Evolutionary conservation across 1,140 invertebrate genomes (phyloP), one percentile per base, ranked within the genome.

Genomic region (Orchesella cincta): DNA sequence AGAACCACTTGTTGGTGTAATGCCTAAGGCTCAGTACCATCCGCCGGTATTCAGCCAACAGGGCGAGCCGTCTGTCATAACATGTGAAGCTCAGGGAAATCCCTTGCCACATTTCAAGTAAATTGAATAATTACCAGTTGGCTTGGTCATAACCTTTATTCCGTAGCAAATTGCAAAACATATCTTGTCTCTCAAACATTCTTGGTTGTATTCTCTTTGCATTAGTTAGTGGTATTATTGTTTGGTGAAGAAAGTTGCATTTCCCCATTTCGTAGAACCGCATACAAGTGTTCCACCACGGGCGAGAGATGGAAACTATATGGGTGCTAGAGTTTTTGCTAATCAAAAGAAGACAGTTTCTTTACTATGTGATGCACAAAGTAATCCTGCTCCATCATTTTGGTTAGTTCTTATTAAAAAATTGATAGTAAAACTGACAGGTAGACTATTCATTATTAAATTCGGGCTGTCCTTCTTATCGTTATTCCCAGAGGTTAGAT

Each of bases 1-100:
- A 67, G 62, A 83, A 54, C 81, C 82, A 36, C 28, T 82, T 16
- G 82, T 73, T 34, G 72, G 70, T 52, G 78, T 80, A 23, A 64
- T 74, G 51, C 82, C 82, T n/a, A 79, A 77, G 76, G 57, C 75
- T n/a, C 35, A 80, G 39, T 76, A 75, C 16, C 79, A 77, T 36
- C 79, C 78, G 39, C 77, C 81, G 1, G 39, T 78, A 28, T 75
- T 80, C 39, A 51, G 73, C 14, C 79, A 78, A 73, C 29, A 57
- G 20, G 82, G 82, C n/a, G 71, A 76, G 33, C 81, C 86, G 78
- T 85, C 87, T 83, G 88, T 87, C 80, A 82, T 90, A 51, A 83
- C 90, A 46, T 91, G 90, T 84, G 88, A 89, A 76, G 90, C 89
- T 46, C 91, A 92, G 86, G 89, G 89, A 76, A 91, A 88, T 84